Conservation (phyloP, 2,113 vertebrate genomes). For the Cinclus mexicanus region DNA sequence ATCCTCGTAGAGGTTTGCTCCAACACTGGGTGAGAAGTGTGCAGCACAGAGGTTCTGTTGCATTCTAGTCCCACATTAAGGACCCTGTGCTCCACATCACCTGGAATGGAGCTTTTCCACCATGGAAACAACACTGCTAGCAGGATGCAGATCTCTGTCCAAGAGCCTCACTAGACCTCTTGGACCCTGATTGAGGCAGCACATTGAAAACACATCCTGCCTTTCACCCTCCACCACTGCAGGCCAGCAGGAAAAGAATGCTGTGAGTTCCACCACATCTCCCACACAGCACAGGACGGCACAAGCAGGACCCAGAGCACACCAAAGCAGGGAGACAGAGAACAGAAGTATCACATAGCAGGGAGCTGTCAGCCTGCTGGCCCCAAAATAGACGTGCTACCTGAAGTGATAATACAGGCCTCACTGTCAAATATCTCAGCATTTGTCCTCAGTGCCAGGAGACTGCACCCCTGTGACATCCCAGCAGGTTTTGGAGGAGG, state of each 20-base stretch:
- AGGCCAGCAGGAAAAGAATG: neutral
- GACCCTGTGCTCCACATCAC: neutral
- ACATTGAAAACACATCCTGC: neutral
- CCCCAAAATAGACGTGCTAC: neutral
- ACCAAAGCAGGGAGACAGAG: neutral
- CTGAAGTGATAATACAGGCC: neutral
- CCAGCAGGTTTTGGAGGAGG: neutral
- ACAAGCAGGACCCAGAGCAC: neutral
- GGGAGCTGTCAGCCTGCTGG: neutral
- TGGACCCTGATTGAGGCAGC: neutral
- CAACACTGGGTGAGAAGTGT: neutral
- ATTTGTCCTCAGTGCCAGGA: neutral
- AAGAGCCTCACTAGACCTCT: neutral
- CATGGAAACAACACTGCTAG: neutral
- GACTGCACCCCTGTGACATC: neutral
- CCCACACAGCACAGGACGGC: rapidly evolving
- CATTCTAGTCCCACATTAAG: neutral
- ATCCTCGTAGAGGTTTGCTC: neutral
- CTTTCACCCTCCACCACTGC: neutral
- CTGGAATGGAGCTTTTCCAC: neutral
- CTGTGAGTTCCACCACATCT: neutral
- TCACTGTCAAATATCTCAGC: neutral
- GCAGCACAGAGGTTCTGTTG: neutral
- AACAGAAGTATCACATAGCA: neutral
- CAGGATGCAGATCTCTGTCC: neutral